Evolutionary conservation across 2,888 invertebrate genomes (phyloP), one percentile per base, ranked within the genome.

Genomic region (Rhogogaster chlorosoma): DNA sequence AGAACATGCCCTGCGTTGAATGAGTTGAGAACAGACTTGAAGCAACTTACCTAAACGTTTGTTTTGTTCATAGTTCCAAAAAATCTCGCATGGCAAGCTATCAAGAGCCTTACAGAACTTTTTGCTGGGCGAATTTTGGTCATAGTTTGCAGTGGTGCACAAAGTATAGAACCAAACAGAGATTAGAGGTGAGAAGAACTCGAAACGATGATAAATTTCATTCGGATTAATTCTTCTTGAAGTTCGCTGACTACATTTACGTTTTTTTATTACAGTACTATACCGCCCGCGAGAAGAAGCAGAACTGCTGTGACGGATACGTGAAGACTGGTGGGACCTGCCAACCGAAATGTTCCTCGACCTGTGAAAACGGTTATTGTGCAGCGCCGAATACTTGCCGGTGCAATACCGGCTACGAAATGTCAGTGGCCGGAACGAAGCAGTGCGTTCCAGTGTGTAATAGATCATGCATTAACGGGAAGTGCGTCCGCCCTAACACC

Each of bases 401-500:
- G 15, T 80, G 80, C 38, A 38, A 80, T 26, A 10, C 6, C n/a
- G 80, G 80, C 38, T 80, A 61, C 38, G 22, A 61, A 26, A 12
- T 10, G 49, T 45, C 45, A 4, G 22, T 4, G 4, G 22, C 36
- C 5, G n/a, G 53, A 0, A 5, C n/a, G 22, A 53, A 53, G 1
- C 2, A 7, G 22, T 80, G 57, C 12, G 15, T 42, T 73, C 80
- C 80, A 15, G 18, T 80, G 15, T 80, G 80, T 7, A 4, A 80
- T 7, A 36, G 12, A 10, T 12, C 61, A 12, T 86, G 89, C 88
- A n/a, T 80, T 6, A 94, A 95, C 88, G 95, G 95, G 0, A 89
- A 93, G 86, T 94, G 96, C 87, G 91, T 94, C 0, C 94, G 93
- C 0, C 95, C 95, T 0, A 94, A 95, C 85, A 93, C 93, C 29